Base-by-base conservation (phyloP, 1,140 invertebrate species). In the Sycophaga agraensis region DNA sequence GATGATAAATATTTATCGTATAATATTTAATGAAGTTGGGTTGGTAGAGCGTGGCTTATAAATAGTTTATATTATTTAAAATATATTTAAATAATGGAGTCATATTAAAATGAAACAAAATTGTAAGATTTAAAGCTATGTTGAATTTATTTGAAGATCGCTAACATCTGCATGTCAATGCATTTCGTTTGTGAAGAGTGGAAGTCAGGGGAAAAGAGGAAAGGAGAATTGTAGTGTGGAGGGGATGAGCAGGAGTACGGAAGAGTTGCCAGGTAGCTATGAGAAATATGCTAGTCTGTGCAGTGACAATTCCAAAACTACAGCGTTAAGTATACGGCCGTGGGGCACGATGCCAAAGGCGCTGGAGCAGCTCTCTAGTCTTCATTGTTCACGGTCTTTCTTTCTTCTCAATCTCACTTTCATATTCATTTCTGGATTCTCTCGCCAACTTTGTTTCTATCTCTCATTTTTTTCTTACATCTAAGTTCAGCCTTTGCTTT, bases 311-410 rank as follows among this genome's bases (percentile, higher is more conserved):
- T 79, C 61, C 68, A 79, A 74, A 78, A 68, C 75, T 74, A 76
- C 68, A 68, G 70, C 65, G 69, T 70, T 76, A 78, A 79, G 75
- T 73, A 74, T 70, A 73, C 67, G 70, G 69, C 75, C 73, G 70
- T 59, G 65, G 70, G 73, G 70, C 72, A 67, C 70, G 71, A 78
- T 73, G 76, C 78, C 77, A 73, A 73, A 79, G 77, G 79, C 79
- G 72, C 66, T 78, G 68, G 68, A 72, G 74, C 75, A 67, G 71
- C 71, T 74, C 74, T 76, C 78, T 75, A 67, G 66, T 76, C 70
- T 76, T 76, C 76, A 75, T 77, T 79, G 78, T 79, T 79, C 77
- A 65, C 69, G 62, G 8, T 24, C 11, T 6, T n/a, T 62, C 45
- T 61, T 37, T 57, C 37, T 34, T 45, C 51, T 50, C 37, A n/a